A percentile compares a stretch with the other conserved stretches of the same genome.
Conservation (phyloP, 2,797 vertebrate genomes). For the Molossus molossus region DNA sequence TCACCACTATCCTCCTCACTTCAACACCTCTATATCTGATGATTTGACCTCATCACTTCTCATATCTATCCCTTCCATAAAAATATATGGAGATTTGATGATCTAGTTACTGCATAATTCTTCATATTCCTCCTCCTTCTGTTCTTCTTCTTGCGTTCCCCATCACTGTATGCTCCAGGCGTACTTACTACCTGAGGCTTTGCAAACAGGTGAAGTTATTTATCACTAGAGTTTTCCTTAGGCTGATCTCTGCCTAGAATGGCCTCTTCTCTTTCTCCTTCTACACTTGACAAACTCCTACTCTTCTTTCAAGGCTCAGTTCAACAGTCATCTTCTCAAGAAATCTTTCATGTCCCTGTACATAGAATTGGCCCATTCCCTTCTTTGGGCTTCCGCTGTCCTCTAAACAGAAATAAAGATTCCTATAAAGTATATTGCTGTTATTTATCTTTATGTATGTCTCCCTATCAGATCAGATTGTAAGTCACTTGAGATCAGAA, state of each 20-base stretch:
- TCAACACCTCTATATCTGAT: not conserved
- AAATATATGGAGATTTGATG: not conserved
- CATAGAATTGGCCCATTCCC: not conserved
- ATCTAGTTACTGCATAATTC: not conserved
- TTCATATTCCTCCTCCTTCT: not conserved
- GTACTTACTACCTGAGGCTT: not conserved
- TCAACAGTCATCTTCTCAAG: not conserved
- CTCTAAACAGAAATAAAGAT: not conserved
- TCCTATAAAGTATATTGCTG: not conserved
- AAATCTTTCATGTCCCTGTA: not conserved
- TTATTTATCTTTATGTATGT: too few species aligned
- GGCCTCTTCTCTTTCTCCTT: not conserved
- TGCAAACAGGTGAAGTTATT: not conserved
- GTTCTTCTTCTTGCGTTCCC: rapidly evolving
- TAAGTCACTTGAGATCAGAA: not conserved
- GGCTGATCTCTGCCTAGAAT: not conserved
- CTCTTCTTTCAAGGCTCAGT: not conserved
- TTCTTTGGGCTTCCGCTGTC: not conserved
- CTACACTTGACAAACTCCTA: not conserved
- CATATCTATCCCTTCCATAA: not conserved
- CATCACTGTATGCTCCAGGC: not conserved
- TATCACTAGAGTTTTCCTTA: not conserved
- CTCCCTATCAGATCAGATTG: not conserved
- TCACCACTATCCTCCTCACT: not conserved
- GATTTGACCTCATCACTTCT: not conserved